Evolutionary conservation across 2,113 vertebrate genomes (phyloP).

Genomic region (Cavia porcellus): DNA sequence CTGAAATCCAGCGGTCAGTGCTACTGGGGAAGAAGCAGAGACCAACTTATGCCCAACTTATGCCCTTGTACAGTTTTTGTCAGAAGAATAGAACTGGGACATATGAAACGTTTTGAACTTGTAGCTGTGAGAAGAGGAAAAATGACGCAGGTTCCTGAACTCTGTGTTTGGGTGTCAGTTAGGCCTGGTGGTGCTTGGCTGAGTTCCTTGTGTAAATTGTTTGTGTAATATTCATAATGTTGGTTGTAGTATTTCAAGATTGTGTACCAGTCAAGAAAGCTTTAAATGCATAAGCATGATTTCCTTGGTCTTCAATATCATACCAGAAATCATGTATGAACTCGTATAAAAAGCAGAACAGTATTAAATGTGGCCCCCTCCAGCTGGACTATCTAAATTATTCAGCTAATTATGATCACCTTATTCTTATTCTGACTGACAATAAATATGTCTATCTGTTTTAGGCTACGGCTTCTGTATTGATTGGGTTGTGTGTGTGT

Average conservation of each 20-base stretch:
- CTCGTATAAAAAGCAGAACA: not conserved
- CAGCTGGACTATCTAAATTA: not conserved
- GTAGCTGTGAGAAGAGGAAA: not conserved
- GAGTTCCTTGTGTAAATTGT: accelerated
- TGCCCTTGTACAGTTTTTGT: not conserved
- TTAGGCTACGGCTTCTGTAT: not conserved
- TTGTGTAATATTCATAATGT: not conserved
- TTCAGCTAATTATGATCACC: accelerated
- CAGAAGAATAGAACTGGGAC: not conserved
- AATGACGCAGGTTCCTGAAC: not conserved
- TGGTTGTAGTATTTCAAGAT: not conserved
- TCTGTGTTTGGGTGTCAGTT: not conserved
- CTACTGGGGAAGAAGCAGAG: not conserved
- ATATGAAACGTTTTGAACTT: not conserved
- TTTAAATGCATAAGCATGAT: not conserved
- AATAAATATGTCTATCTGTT: not conserved
- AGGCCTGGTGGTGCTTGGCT: accelerated
- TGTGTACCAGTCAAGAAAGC: not conserved
- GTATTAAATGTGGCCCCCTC: too few species aligned
- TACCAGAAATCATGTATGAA: not conserved
- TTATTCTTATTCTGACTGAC: not conserved
- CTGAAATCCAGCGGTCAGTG: not conserved
- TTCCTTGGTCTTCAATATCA: not conserved
- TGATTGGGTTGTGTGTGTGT: not conserved
- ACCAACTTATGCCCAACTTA: not conserved